Base-by-base conservation (phyloP, 2,113 vertebrate genomes). In the Ia io region DNA sequence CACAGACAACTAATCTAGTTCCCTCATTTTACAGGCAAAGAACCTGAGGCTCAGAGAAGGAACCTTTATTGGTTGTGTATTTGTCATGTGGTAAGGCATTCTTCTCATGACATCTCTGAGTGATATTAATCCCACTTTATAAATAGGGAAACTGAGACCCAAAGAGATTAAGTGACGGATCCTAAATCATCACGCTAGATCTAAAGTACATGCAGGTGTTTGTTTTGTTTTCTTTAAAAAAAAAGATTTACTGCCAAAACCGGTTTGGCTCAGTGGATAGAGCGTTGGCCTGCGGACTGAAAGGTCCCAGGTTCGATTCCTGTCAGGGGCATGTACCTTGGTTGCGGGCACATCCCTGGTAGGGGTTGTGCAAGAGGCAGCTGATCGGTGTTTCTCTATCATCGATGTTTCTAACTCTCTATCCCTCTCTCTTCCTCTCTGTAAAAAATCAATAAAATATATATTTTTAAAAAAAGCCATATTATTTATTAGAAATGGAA, bases 401-500 rank as follows among this genome's bases (percentile, higher is more conserved):
- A n/a, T n/a, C 37, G 37, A 37, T 37, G 37, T 37, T 37, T 37
- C 37, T 37, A 4, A 4, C 37, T 37, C 37, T 37, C 37, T 37
- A 4, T 37, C 4, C 37, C 37, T 37, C 37, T 37, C 37, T 4
- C 4, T 37, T 37, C 37, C 37, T 37, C 37, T 37, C 37, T 37
- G 37, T 37, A 4, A 37, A 37, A 37, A 37, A 37, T 37, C 37
- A 37, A 37, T 37, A 37, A 37, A 37, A 37, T 37, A 37, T 37
- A 37, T 37, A 37, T 37, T 37, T 37, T 37, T 37, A 63, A 42
- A 51, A 92, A 94, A 65, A 59, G 82, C 9, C n/a, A 37, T 49
- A 74, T 74, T 61, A 71, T 80, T 93, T 82, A 92, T 92, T 69
- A 93, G 63, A 93, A 96, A 92, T 49, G 25, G 22, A 49, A 61